These are phyloP conservation scores for Imbricaverruca yamaguchii DNA, from an alignment of 2,888 invertebrate species.

Conservation along the genomic window DNA sequence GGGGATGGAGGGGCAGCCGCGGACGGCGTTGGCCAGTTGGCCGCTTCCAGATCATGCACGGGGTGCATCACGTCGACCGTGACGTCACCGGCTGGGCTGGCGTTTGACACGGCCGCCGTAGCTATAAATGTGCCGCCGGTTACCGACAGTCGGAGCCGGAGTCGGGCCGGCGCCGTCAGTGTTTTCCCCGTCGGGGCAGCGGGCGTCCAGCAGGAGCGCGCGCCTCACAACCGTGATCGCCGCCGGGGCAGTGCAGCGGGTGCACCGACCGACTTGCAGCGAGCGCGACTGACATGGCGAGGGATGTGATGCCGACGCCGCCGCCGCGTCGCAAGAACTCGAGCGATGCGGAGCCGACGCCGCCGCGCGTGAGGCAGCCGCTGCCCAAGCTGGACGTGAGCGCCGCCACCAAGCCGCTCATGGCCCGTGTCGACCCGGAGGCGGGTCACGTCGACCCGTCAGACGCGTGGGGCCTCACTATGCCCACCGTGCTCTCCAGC, in stretches of 20 bases:
- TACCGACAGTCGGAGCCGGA: background rate
- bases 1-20: no score
- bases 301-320: background rate
- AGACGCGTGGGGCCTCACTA: background rate
- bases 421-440: background rate
- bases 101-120: background rate
- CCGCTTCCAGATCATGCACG: no score
- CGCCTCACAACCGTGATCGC: background rate
- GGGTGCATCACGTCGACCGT: no score
- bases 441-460: background rate
- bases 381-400: background rate
- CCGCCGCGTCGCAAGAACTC: conserved; percentile 10
- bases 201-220: background rate
- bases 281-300: background rate
- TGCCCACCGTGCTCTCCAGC: background rate
- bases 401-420: background rate
- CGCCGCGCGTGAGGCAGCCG: background rate
- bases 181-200: background rate
- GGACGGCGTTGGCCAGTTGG: no score
- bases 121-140: conserved; percentile 3
- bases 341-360: background rate
- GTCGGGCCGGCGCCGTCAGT: background rate
- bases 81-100: background rate
- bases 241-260: background rate
- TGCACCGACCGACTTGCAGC: background rate